phyloP scores from a whole-genome alignment of 2,797 vertebrate genomes.

The Sebastes hubbsi region DNA sequence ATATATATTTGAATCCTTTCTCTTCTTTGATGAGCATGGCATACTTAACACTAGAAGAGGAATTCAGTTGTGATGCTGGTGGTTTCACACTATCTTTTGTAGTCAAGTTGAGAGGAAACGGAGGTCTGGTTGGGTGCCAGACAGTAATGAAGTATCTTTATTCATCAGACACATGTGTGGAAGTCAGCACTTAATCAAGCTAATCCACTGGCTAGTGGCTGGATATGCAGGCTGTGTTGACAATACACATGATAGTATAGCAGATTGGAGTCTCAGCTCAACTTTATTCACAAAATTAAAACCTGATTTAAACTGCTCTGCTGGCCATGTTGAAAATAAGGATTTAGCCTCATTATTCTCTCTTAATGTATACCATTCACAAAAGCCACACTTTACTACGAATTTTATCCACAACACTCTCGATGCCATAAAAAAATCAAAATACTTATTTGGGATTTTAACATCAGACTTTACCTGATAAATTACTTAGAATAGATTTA shows the following conservation, averaged over 20 bases:
- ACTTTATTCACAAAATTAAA: background rate
- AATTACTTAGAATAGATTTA: background rate
- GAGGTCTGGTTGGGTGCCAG: slow-evolving; percentile 61
- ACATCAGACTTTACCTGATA: background rate
- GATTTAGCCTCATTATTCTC: background rate
- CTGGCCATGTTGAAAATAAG: background rate
- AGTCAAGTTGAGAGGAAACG: slow-evolving; percentile 62
- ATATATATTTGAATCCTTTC: background rate
- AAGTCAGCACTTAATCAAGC: slow-evolving; percentile 61
- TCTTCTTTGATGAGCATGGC: slow-evolving; percentile 9
- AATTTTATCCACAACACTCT: background rate
- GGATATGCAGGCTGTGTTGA: slow-evolving; percentile 31
- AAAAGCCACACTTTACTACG: background rate
- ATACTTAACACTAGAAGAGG: slow-evolving; percentile 2
- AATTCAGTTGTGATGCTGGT: slow-evolving; percentile 23
- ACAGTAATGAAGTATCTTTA: slow-evolving; percentile 71
- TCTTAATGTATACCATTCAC: background rate
- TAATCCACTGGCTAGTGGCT: slow-evolving; percentile 51
- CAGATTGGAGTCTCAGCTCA: background rate
- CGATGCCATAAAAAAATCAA: background rate
- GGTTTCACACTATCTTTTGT: slow-evolving; percentile 56
- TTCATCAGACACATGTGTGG: slow-evolving; percentile 64
- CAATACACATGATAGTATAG: slow-evolving; percentile 37
- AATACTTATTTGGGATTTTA: background rate
- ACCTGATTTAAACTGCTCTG: background rate